Conservation (phyloP, 2,113 vertebrate genomes). For the Brachypteracias leptosomus region DNA sequence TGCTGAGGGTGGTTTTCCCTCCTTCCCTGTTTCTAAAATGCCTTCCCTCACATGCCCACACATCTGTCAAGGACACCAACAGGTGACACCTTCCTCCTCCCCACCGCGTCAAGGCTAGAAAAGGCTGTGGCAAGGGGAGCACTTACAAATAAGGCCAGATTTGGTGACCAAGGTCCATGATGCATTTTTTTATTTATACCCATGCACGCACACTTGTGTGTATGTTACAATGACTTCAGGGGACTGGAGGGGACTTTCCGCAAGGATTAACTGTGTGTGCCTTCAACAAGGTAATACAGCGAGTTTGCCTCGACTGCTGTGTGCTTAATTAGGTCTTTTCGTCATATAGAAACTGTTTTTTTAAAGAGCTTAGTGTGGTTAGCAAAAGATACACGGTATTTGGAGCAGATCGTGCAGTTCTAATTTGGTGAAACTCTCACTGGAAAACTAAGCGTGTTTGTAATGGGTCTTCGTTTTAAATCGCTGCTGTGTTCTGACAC, state of each 20-base stretch:
- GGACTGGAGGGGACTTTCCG: slow-evolving; percentile 76
- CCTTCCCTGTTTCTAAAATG: background rate
- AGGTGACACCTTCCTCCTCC: slow-evolving; percentile 59
- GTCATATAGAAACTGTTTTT: background rate
- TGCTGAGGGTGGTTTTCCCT: background rate
- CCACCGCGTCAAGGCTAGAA: background rate
- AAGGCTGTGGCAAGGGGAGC: slow-evolving; percentile 54
- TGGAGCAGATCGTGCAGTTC: background rate
- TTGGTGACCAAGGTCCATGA: slow-evolving; percentile 62
- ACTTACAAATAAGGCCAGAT: slow-evolving; percentile 71
- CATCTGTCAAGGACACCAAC: slow-evolving; percentile 68
- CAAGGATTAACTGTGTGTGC: slow-evolving; percentile 46
- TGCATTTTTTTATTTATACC: slow-evolving; percentile 80
- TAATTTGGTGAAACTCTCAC: background rate
- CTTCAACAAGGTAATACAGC: slow-evolving; percentile 44
- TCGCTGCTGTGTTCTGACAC: background rate
- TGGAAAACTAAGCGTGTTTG: background rate
- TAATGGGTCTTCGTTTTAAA: background rate
- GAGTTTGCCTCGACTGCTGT: background rate
- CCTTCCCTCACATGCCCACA: background rate
- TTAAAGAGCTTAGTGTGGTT: background rate
- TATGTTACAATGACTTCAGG: slow-evolving; percentile 75
- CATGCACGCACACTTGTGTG: slow-evolving; percentile 55
- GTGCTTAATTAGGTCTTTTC: background rate
- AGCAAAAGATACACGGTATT: background rate